phyloP scores from a whole-genome alignment of 2,888 invertebrate species.

The Formica aserva region DNA sequence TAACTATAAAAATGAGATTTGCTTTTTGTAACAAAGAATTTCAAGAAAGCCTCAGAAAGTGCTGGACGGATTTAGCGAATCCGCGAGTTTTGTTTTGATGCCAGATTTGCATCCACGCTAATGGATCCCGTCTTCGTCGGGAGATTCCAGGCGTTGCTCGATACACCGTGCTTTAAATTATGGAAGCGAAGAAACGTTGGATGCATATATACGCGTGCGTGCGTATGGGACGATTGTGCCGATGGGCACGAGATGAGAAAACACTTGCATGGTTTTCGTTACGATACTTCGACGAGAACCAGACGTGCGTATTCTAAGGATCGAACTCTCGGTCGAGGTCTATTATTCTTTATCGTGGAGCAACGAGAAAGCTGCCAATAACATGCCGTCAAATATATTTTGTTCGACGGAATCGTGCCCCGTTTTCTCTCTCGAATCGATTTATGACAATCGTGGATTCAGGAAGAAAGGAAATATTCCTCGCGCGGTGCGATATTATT shows the following conservation, averaged over 20 bases:
- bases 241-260: constrained; percentile 39
- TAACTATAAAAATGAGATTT: background rate
- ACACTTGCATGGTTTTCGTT: constrained; percentile 26
- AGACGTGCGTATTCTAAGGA: constrained; percentile 65
- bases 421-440: constrained; percentile 31
- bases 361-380: constrained; percentile 20
- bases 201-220: too few species aligned
- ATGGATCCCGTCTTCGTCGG: constrained; percentile 19
- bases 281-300: constrained; percentile 37
- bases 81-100: constrained; percentile 14
- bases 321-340: constrained; percentile 9
- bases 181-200: background rate
- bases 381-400: constrained; percentile 48
- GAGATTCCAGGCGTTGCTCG: background rate
- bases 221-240: constrained; percentile 5
- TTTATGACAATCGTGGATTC: constrained; percentile 61
- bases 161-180: constrained; percentile 15
- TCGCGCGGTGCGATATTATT: constrained; percentile 47
- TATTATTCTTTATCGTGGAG: constrained; percentile 60
- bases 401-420: background rate
- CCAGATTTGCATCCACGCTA: constrained; percentile 27
- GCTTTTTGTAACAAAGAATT: background rate
- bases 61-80: background rate
- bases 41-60: background rate
- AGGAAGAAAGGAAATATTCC: constrained; percentile 5